phyloP scores from a whole-genome alignment of 92 coral and sea anemone species.

The Epizoanthus fatuus region DNA sequence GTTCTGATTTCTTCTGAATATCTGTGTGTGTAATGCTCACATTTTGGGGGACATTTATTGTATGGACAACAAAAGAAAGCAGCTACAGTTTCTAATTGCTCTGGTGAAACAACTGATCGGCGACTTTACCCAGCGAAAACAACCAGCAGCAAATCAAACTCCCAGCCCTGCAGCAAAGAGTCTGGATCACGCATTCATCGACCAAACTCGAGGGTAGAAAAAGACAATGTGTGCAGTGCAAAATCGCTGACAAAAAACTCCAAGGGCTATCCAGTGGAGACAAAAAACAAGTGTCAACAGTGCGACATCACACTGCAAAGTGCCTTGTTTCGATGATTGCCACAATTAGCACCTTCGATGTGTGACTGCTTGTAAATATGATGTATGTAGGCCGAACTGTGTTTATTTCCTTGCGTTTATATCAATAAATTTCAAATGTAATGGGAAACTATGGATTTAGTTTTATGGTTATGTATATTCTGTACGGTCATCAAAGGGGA shows the following conservation, averaged over 20 bases:
- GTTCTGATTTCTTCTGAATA: background rate
- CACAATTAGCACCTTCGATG: background rate
- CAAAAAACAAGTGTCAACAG: slow-evolving; percentile 19
- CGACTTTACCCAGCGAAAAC: too few relatives aligned
- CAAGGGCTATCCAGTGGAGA: slow-evolving; percentile 18
- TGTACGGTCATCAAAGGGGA: too few relatives aligned
- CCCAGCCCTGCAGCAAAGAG: background rate
- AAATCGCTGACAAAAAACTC: slow-evolving; percentile 10
- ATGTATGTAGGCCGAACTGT: too few relatives aligned
- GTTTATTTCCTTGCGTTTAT: too few relatives aligned
- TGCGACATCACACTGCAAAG: slow-evolving; percentile 16
- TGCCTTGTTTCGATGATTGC: slow-evolving; percentile 3
- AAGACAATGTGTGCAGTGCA: slow-evolving; percentile 28
- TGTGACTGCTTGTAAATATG: too few relatives aligned
- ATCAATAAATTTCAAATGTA: too few relatives aligned
- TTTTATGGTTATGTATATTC: too few relatives aligned
- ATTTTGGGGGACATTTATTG: background rate
- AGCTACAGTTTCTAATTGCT: background rate
- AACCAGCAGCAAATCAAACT: too few relatives aligned
- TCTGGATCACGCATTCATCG: background rate
- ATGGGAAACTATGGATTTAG: too few relatives aligned
- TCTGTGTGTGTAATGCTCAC: background rate
- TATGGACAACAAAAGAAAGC: background rate
- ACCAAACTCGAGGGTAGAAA: slow-evolving; percentile 7
- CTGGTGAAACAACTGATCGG: slow-evolving; percentile 13